Evolutionary conservation across 2,113 vertebrate genomes (phyloP), one percentile per base, ranked within the genome.

Genomic region (Rhinopomastus cyanomelas): DNA sequence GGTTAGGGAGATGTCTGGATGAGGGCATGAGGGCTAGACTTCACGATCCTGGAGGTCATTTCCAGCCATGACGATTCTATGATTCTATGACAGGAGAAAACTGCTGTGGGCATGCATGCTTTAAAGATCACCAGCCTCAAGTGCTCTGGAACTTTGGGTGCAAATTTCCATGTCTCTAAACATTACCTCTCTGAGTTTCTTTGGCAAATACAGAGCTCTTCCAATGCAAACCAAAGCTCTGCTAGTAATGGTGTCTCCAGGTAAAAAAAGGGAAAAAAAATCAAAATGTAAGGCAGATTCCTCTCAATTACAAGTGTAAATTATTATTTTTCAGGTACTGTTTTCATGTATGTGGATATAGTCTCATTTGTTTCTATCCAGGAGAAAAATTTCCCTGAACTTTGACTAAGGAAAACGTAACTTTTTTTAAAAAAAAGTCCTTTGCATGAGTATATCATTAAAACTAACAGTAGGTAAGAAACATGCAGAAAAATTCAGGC

Each of bases 401-500:
- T 72, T 65, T 37, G 72, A 81, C 61, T 34, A 68, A 36, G 5
- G 32, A 46, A 79, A 73, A 82, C 29, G 1, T 20, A 55, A 34
- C 32, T 49, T 80, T 30, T n/a, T 48, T 48, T 46, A 1, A 6
- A 67, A 82, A 59, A 77, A 26, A 1, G 0, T 1, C 26, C 8
- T 67, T 65, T 57, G 10, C 55, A 67, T 61, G 30, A 75, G 32
- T 56, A 23, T 18, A 59, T 53, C n/a, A 83, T 69, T 95, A 69
- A 91, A 88, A 81, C 14, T 67, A 90, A 78, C n/a, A 85, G n/a
- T 27, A 83, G 55, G 46, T 72, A 87, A 66, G 37, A 53, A 81
- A 34, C 21, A 65, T 3, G 11, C 16, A 71, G 34, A 76, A 72
- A 93, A 65, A 49, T 67, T 86, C 39, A 81, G 34, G 16, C 53